These are phyloP conservation scores for Polymixis lichenea DNA, from an alignment of 2,888 invertebrate species.

Conservation along the genomic window DNA sequence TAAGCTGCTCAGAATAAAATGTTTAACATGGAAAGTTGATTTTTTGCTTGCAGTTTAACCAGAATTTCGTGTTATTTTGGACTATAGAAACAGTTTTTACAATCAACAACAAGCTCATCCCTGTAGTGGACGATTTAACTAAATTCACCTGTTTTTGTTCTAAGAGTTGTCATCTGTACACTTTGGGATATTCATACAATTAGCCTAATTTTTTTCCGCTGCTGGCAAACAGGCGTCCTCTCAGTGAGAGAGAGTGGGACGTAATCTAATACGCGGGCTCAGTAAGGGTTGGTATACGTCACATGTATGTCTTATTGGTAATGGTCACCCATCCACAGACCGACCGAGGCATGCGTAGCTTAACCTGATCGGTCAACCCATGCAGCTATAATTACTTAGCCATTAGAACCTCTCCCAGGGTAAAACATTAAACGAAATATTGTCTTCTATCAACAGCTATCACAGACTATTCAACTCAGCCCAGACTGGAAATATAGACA, in stretches of 20 bases:
- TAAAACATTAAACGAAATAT: constrained; percentile 12
- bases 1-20: constrained; percentile 48
- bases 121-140: background rate
- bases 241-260: too few species aligned
- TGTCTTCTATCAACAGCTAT: constrained; percentile 18
- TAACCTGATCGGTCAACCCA: too few species aligned
- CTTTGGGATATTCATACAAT: too few species aligned
- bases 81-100: background rate
- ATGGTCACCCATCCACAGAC: too few species aligned
- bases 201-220: too few species aligned
- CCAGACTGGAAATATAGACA: constrained; percentile 29
- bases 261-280: too few species aligned
- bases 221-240: too few species aligned
- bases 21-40: constrained; percentile 33
- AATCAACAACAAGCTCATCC: background rate
- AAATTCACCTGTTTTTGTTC: background rate
- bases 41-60: constrained; percentile 27
- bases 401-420: background rate
- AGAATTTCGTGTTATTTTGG: constrained; percentile 8
- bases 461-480: background rate
- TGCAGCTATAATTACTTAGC: too few species aligned
- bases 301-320: too few species aligned
- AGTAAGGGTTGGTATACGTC: too few species aligned
- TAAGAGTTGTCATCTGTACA: background rate
- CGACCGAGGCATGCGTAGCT: too few species aligned